phyloP scores from a whole-genome alignment of 1,140 invertebrate species.

The Heliconius nattereri region DNA sequence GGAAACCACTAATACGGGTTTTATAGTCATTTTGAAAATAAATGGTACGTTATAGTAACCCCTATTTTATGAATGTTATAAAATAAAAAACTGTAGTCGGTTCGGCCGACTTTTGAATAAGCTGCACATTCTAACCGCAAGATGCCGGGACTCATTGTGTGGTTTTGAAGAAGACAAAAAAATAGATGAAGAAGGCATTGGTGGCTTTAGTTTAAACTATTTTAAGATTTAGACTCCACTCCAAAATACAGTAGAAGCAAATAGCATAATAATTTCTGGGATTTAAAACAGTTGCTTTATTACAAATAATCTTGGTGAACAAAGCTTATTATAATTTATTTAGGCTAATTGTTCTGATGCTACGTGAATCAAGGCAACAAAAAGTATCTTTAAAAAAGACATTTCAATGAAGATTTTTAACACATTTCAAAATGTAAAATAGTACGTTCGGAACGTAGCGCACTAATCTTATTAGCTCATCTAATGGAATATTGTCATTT shows the following conservation, averaged over 20 bases:
- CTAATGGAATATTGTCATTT: background rate
- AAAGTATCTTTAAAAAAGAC: background rate
- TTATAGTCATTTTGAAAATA: background rate
- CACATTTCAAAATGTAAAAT: background rate
- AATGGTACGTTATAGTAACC: background rate
- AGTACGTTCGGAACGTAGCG: background rate
- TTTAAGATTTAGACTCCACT: background rate
- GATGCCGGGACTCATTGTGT: constrained; percentile 1
- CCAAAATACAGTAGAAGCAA: background rate
- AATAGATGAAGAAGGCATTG: background rate
- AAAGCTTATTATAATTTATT: background rate
- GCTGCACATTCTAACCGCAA: background rate
- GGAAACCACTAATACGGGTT: background rate
- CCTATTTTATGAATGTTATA: background rate
- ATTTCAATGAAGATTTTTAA: background rate
- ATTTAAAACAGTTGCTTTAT: constrained; percentile 9
- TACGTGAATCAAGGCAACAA: background rate
- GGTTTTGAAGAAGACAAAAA: background rate
- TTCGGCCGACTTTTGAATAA: background rate
- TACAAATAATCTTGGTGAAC: background rate
- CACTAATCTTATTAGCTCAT: background rate
- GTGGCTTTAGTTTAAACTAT: background rate
- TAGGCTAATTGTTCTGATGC: constrained; percentile 4
- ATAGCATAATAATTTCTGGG: too few relatives aligned
- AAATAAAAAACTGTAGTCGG: background rate